These are phyloP conservation scores for Galemys pyrenaicus DNA, from an alignment of 2,113 vertebrate genomes.

Conservation along the genomic window DNA sequence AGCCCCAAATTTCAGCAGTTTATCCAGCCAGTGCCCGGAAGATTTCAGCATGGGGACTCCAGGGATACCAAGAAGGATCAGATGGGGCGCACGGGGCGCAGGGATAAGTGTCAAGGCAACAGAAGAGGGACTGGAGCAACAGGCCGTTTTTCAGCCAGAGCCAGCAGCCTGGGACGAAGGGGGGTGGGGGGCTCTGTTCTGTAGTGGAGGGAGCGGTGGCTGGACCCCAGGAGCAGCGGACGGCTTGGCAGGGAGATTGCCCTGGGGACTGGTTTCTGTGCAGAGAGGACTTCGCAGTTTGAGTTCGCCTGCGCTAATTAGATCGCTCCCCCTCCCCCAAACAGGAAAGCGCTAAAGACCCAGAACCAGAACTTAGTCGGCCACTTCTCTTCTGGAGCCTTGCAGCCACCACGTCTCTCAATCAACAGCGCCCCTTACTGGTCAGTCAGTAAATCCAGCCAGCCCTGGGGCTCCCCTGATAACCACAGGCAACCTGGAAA, in stretches of 20 bases:
- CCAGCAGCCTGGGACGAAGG: no score
- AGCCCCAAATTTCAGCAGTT: neutral
- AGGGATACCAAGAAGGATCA: neutral
- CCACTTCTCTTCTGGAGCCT: neutral
- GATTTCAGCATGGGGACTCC: neutral
- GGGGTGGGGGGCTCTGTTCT: neutral
- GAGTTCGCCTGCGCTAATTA: neutral
- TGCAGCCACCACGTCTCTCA: conserved; percentile 54
- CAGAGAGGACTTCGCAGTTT: rapidly evolving
- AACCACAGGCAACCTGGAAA: neutral
- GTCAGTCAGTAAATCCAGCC: conserved; percentile 15
- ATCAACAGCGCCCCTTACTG: conserved; percentile 83
- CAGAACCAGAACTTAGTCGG: neutral
- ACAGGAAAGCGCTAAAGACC: neutral
- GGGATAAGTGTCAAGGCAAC: neutral
- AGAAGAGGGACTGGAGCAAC: neutral
- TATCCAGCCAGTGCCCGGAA: neutral
- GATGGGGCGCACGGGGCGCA: no score
- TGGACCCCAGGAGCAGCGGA: rapidly evolving
- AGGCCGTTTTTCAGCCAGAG: neutral
- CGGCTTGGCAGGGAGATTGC: rapidly evolving
- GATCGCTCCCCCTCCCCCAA: neutral
- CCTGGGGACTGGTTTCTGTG: rapidly evolving
- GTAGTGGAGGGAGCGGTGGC: neutral
- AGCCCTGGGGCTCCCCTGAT: neutral